phyloP scores from a whole-genome alignment of 2,888 invertebrate species.

The Anorthoa munda region DNA sequence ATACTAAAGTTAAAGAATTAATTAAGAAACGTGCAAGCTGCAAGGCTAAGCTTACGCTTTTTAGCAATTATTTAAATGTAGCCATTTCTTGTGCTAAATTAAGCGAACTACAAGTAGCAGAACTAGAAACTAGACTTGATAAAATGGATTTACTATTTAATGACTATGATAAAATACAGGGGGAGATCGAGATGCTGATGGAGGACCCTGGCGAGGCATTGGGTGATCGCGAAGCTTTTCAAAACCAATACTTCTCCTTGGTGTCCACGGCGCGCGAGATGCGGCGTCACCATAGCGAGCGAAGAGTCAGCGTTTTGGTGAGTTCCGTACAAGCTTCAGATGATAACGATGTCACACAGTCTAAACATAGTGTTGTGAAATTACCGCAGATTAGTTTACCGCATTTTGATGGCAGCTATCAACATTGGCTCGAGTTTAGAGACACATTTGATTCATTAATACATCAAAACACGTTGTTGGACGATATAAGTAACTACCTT shows the following conservation, averaged over 20 bases:
- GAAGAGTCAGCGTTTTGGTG: conserved; percentile 13
- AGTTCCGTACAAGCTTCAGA: conserved; percentile 9
- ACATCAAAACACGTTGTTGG: conserved; percentile 4
- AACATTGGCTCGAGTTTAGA: conserved; percentile 1
- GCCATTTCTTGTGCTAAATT: neutral
- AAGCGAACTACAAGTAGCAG: neutral
- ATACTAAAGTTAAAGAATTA: conserved; percentile 2
- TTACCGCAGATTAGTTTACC: conserved; percentile 21
- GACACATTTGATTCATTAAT: conserved; percentile 5
- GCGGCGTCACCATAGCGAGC: neutral
- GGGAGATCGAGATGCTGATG: neutral
- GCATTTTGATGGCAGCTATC: conserved; percentile 23
- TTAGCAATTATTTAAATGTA: conserved; percentile 18
- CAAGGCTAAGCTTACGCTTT: conserved; percentile 14
- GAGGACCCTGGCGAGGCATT: conserved; percentile 9
- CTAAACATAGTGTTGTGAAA: conserved; percentile 17
- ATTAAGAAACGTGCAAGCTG: conserved; percentile 11
- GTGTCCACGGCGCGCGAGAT: conserved; percentile 15
- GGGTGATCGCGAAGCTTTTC: conserved; percentile 10
- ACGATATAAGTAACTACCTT: conserved; percentile 9
- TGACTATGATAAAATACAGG: conserved; percentile 20
- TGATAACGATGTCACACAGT: neutral
- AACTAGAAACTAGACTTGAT: conserved; percentile 5
- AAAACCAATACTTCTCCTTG: conserved; percentile 21
- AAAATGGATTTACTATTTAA: conserved; percentile 9